Evolutionary conservation across 2,113 vertebrate genomes (phyloP), one percentile per base, ranked within the genome.

Genomic region (Parus major): DNA sequence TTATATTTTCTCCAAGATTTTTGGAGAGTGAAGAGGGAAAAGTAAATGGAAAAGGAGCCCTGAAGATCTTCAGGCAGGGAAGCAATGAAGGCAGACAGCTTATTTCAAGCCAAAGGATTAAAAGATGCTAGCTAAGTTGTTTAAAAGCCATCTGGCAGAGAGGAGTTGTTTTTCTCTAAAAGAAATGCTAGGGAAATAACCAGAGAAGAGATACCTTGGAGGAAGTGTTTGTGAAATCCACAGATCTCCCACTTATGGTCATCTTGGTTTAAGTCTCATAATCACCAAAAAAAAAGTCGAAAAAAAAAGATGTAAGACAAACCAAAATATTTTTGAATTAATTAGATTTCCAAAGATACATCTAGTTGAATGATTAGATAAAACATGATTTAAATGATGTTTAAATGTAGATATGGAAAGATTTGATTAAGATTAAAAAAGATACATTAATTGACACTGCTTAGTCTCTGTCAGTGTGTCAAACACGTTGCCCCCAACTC

Each of bases 401-500:
- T 52, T 56, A 72, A 81, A 36, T 4, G 49, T 9, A 19, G 2
- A 22, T 39, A 47, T 21, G 8, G 7, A 69, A 9, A 68, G 11
- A 49, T 41, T 56, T 61, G 0, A 19, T 47, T 76, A 65, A 86
- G 61, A 41, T 46, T 53, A 53, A 12, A 12, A 15, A 56, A 59
- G 15, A 70, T 4, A 20, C 1, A 21, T 35, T 79, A 28, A 65
- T 61, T 44, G 22, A 44, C 1, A 1, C 2, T 42, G 2, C 9
- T 50, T 50, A 79, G 10, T 46, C 31, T 65, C 8, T 86, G 52
- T 31, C 17, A 25, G 11, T 50, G 10, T 3, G 9, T 3, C 42
- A 44, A 13, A 64, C 42, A 35, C 5, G n/a, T 27, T 57, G 2
- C 4, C 4, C 11, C 9, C 3, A 6, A 19, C 16, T 21, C 21